Evolutionary conservation across 2,797 vertebrate species (phyloP).

Genomic region (Ceyx erithaca): DNA sequence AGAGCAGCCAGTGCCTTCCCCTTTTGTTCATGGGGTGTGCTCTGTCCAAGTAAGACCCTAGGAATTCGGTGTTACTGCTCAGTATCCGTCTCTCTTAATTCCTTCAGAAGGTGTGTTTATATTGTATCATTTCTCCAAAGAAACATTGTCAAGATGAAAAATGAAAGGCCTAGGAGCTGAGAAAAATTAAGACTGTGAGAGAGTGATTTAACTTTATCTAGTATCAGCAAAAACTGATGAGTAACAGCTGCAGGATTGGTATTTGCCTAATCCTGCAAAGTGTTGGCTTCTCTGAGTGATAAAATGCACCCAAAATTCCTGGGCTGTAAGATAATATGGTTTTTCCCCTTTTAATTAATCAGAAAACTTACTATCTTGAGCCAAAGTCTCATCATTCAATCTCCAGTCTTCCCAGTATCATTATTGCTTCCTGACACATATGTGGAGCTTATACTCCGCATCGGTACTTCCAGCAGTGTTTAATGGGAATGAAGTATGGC

Average conservation of each 20-base stretch:
- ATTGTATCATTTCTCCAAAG: slow-evolving; percentile 45
- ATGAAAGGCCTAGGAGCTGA: neutral
- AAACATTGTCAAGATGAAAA: slow-evolving; percentile 61
- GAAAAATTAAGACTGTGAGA: slow-evolving; percentile 3
- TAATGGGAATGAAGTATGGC: neutral
- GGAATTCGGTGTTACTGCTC: neutral
- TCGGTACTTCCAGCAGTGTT: neutral
- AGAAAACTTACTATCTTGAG: neutral
- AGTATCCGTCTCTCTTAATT: slow-evolving; percentile 32
- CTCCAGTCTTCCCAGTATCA: neutral
- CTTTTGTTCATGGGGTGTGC: neutral
- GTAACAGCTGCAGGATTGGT: slow-evolving; percentile 26
- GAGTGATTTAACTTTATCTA: slow-evolving; percentile 24
- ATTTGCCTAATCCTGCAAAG: slow-evolving; percentile 33
- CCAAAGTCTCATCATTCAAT: neutral
- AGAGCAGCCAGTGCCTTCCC: neutral
- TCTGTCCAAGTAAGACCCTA: neutral
- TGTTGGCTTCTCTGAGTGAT: neutral
- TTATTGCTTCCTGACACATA: neutral
- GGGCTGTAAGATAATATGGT: neutral
- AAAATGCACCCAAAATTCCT: neutral
- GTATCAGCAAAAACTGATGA: slow-evolving; percentile 45
- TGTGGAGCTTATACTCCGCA: neutral
- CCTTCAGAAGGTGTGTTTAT: slow-evolving; percentile 47
- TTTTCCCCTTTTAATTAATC: slow-evolving; percentile 20